phyloP scores from a whole-genome alignment of 1,140 invertebrate genomes.

The Bombus pyrosoma region DNA sequence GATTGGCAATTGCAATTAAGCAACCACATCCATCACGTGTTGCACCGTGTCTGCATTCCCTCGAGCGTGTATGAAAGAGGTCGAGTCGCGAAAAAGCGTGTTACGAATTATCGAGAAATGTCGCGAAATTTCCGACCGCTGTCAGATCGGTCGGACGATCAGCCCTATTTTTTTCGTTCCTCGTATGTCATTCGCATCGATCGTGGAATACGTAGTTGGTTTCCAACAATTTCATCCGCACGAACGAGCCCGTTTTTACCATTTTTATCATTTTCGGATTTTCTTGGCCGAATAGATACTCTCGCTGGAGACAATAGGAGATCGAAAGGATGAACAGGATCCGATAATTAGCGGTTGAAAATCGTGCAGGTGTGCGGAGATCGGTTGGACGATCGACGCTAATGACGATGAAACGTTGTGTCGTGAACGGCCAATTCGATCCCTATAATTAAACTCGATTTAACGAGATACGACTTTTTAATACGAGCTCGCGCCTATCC shows the following conservation, averaged over 20 bases:
- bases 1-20: slow-evolving; percentile 62
- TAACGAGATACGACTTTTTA: slow-evolving; percentile 27
- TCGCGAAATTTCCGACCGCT: background rate
- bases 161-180: background rate
- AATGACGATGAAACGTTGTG: slow-evolving; percentile 29
- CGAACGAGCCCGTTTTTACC: background rate
- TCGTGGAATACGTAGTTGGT: no score
- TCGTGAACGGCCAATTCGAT: slow-evolving; percentile 5
- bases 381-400: background rate
- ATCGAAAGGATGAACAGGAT: background rate
- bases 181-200: background rate
- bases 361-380: background rate
- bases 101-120: slow-evolving; percentile 13
- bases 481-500: background rate
- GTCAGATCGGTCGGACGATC: background rate
- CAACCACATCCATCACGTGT: slow-evolving; percentile 29
- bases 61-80: background rate
- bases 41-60: background rate
- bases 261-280: background rate
- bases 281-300: background rate
- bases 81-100: slow-evolving; percentile 4
- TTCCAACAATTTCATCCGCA: background rate
- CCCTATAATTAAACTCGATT: slow-evolving; percentile 36
- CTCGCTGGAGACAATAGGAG: background rate
- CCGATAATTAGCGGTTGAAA: slow-evolving; percentile 33